These are phyloP conservation scores for Protonibea diacanthus DNA, from an alignment of 2,797 vertebrate species.

Conservation along the genomic window DNA sequence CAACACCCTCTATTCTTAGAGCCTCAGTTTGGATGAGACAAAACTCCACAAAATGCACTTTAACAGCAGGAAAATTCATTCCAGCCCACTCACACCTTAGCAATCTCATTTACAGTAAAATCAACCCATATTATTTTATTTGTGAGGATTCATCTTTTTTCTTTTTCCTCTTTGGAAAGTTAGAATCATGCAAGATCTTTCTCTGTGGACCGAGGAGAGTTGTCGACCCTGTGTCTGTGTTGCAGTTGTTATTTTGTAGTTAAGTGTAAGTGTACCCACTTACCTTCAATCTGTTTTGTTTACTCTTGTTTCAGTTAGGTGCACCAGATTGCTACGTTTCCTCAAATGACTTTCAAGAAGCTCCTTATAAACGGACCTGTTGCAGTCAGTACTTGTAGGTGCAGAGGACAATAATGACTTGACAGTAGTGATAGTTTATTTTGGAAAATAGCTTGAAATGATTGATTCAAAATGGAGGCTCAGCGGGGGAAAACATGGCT, in stretches of 20 bases:
- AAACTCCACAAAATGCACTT: too few species aligned
- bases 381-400: background rate
- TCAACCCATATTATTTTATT: background rate
- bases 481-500: background rate
- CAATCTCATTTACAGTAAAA: background rate
- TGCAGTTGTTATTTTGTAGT: constrained; percentile 21
- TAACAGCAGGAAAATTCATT: too few species aligned
- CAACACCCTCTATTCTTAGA: background rate
- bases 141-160: background rate
- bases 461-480: constrained; percentile 25
- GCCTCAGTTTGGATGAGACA: too few species aligned
- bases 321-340: constrained; percentile 16
- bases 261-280: constrained; percentile 19
- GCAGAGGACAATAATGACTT: constrained; percentile 16
- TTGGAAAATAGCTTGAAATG: background rate
- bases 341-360: constrained; percentile 12
- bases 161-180: background rate
- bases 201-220: background rate
- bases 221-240: background rate
- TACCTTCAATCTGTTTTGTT: constrained; percentile 30
- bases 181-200: background rate
- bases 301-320: constrained; percentile 11
- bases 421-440: constrained; percentile 3
- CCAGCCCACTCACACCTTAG: too few species aligned
- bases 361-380: background rate